Evolutionary conservation across 2,888 invertebrate genomes (phyloP).

Genomic region (Monochamus alternatus): DNA sequence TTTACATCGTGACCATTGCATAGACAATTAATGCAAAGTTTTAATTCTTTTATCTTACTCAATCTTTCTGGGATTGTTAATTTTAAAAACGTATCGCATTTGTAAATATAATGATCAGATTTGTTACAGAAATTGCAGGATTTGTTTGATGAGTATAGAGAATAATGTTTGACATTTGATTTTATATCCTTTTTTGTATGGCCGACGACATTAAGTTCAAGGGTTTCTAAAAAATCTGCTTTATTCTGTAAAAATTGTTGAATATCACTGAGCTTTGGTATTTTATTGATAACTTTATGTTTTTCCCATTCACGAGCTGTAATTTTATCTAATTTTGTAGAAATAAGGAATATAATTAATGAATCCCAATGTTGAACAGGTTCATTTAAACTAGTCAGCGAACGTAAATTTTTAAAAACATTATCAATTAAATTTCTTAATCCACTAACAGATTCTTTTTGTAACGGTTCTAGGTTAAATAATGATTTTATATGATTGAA

Average conservation of each 20-base stretch:
- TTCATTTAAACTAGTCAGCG: slow-evolving; percentile 41
- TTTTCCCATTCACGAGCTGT: slow-evolving; percentile 53
- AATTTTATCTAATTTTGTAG: slow-evolving; percentile 48
- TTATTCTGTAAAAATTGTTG: slow-evolving; percentile 13
- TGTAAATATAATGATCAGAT: too few relatives aligned
- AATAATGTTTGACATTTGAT: background rate
- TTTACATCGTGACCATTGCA: too few relatives aligned
- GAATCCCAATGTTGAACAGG: slow-evolving; percentile 45
- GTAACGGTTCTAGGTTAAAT: slow-evolving; percentile 32
- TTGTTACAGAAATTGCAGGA: background rate
- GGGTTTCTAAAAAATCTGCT: slow-evolving; percentile 16
- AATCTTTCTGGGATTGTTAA: too few relatives aligned
- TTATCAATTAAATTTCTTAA: slow-evolving; percentile 29
- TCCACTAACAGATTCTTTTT: slow-evolving; percentile 13
- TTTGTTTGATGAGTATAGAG: background rate
- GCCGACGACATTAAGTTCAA: slow-evolving; percentile 22
- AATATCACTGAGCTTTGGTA: slow-evolving; percentile 14
- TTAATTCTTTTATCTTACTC: too few relatives aligned
- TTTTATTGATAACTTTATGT: slow-evolving; percentile 14
- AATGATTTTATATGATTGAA: slow-evolving; percentile 39
- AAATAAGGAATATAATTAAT: slow-evolving; percentile 48
- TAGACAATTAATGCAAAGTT: too few relatives aligned
- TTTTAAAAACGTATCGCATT: too few relatives aligned
- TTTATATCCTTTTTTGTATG: background rate
- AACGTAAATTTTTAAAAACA: slow-evolving; percentile 34